These are phyloP conservation scores for Hypercompe scribonia DNA, from an alignment of 2,888 invertebrate genomes.

Conservation along the genomic window DNA sequence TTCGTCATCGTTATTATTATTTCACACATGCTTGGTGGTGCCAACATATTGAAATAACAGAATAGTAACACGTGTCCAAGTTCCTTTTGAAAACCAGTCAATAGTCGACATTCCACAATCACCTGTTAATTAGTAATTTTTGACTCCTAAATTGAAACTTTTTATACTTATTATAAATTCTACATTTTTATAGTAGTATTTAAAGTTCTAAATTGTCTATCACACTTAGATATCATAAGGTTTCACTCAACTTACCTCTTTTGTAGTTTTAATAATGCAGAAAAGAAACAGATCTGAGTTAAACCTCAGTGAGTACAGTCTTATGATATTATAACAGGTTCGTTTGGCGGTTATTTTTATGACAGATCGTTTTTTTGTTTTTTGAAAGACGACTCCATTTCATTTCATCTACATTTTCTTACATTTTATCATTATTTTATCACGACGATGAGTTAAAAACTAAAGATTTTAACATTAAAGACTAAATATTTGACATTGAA, in stretches of 20 bases:
- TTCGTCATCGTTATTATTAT: conserved; percentile 29
- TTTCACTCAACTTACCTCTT: background rate
- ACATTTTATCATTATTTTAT: no score
- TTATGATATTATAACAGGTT: no score
- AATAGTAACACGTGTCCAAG: conserved; percentile 20
- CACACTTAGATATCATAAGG: background rate
- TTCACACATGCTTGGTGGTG: conserved; percentile 21
- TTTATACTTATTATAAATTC: background rate
- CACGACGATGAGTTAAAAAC: no score
- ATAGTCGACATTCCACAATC: background rate
- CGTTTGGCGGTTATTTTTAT: background rate
- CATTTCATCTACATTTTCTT: no score
- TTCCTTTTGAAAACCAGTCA: conserved; percentile 14
- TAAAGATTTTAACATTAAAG: no score
- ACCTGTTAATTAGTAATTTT: background rate
- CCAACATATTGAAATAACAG: conserved; percentile 26
- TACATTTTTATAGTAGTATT: no score
- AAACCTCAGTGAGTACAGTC: no score
- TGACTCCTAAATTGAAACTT: background rate
- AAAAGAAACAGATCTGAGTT: background rate
- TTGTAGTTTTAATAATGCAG: background rate
- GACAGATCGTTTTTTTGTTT: background rate
- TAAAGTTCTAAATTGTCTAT: background rate
- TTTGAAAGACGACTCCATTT: no score
- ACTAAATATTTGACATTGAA: no score